Percentiles rank a stretch among this genome's conserved stretches.
These are phyloP conservation scores for Mustela nigripes DNA, from an alignment of 2,113 vertebrate species.

Conservation along the genomic window DNA sequence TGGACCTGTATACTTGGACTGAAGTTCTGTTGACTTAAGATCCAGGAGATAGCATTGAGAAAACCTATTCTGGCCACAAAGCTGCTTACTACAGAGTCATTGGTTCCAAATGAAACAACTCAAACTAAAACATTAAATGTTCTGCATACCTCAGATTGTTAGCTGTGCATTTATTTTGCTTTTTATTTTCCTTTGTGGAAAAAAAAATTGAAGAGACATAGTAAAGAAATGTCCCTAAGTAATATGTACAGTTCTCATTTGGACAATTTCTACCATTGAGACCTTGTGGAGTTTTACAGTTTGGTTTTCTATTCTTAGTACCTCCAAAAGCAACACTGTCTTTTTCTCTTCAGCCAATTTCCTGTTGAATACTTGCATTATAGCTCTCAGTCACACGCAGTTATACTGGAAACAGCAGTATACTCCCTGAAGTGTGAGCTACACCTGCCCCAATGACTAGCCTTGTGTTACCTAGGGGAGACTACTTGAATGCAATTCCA, in stretches of 20 bases:
- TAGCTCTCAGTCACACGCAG: background rate
- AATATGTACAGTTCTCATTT: background rate
- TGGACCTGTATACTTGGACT: background rate
- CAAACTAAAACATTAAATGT: background rate
- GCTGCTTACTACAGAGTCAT: background rate
- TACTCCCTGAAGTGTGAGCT: background rate
- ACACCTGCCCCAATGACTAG: background rate
- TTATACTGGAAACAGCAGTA: background rate
- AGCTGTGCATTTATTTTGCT: background rate
- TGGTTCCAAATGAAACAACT: constrained; percentile 9
- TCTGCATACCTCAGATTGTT: background rate
- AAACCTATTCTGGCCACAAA: background rate
- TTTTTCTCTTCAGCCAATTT: background rate
- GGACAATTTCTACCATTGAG: background rate
- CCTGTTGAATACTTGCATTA: background rate
- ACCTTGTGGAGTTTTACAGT: background rate
- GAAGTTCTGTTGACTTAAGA: background rate
- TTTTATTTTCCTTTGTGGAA: background rate
- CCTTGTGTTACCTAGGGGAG: background rate
- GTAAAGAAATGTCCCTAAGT: background rate
- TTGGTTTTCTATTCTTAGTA: background rate
- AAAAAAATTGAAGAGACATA: background rate
- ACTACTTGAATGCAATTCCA: background rate
- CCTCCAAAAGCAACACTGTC: background rate
- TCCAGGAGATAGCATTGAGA: background rate